These are phyloP conservation scores for Ophioderma brevispina DNA, from an alignment of 35 echinoderm and acorn worm species.

Conservation along the genomic window DNA sequence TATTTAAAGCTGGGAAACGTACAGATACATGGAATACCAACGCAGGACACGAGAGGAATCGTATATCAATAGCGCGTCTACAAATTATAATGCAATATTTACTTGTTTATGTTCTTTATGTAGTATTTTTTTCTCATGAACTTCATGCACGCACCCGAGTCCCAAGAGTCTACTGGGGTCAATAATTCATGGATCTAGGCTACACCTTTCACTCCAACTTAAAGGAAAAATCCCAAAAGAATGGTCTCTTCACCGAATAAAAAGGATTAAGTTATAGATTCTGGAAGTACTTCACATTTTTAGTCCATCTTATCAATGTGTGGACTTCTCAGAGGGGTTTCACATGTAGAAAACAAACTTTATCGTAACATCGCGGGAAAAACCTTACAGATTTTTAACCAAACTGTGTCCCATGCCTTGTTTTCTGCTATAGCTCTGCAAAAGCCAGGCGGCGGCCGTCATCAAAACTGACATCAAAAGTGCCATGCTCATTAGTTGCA, in stretches of 20 bases:
- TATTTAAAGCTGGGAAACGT: conserved; percentile 1
- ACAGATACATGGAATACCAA: background rate
- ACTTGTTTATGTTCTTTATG: background rate
- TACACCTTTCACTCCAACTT: background rate
- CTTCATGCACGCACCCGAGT: background rate
- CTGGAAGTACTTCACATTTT: background rate
- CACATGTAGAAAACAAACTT: background rate
- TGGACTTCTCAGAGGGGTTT: background rate
- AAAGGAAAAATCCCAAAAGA: background rate
- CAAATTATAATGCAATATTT: conserved; percentile 7
- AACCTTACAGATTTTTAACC: too few species aligned
- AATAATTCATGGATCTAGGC: background rate
- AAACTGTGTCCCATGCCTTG: too few species aligned
- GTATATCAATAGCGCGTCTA: background rate
- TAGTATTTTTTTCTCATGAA: background rate
- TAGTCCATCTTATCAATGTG: background rate
- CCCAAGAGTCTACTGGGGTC: background rate
- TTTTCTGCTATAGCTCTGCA: too few species aligned
- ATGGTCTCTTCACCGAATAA: background rate
- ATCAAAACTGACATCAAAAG: background rate
- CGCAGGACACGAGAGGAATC: background rate
- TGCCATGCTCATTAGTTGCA: background rate
- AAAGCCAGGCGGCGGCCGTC: background rate
- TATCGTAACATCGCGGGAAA: background rate
- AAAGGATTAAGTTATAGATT: background rate